A percentile compares a stretch with the other conserved stretches of the same genome.
These are phyloP conservation scores for Macropus fuliginosus DNA, from an alignment of 2,797 vertebrate species.

Conservation along the genomic window DNA sequence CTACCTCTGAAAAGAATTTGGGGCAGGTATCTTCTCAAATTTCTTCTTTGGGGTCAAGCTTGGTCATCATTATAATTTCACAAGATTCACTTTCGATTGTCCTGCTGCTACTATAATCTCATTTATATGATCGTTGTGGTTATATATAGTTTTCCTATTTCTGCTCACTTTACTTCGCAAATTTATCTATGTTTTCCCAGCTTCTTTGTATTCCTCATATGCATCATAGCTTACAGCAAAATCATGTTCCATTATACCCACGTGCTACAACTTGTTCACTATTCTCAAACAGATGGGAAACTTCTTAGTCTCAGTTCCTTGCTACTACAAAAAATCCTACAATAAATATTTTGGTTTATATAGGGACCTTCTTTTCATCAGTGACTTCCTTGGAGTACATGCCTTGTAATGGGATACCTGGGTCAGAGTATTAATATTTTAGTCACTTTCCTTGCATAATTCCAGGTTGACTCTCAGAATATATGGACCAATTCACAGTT, in stretches of 20 bases:
- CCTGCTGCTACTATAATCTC: background rate
- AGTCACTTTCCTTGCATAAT: background rate
- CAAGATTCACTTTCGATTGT: background rate
- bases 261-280: background rate
- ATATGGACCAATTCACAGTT: background rate
- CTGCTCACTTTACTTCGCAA: background rate
- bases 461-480: background rate
- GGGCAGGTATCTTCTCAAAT: background rate
- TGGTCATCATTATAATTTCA: background rate
- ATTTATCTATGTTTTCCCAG: background rate
- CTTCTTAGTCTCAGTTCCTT: background rate
- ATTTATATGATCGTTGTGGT: background rate
- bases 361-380: background rate
- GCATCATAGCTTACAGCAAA: background rate
- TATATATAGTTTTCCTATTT: background rate
- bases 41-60: background rate
- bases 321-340: background rate
- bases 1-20: background rate
- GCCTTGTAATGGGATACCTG: background rate
- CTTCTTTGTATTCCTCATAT: background rate
- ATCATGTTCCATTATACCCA: background rate
- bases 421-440: background rate
- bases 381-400: background rate
- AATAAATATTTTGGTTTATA: background rate
- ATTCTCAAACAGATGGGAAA: background rate